Conservation (phyloP, 2,797 vertebrate genomes). For the Halcyon smyrnensis region DNA sequence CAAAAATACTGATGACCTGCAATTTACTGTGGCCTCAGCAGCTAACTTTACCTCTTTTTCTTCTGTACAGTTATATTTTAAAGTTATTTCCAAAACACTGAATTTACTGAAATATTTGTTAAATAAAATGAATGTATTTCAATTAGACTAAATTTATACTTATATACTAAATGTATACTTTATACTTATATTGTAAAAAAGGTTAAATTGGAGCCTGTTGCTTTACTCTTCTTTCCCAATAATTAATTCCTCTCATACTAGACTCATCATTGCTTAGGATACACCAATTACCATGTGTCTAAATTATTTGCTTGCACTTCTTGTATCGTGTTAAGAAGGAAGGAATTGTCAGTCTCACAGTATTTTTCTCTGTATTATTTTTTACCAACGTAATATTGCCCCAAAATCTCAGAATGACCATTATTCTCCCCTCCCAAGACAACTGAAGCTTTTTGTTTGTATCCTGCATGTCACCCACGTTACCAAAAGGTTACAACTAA, state of each 20-base stretch:
- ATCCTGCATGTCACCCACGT: accelerated
- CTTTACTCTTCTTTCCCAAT: not conserved
- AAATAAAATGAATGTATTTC: not conserved
- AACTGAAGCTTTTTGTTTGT: not conserved
- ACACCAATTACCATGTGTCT: not conserved
- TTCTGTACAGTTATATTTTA: not conserved
- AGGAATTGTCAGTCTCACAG: not conserved
- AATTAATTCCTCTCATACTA: not conserved
- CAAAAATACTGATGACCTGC: not conserved
- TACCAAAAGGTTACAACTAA: not conserved
- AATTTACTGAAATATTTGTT: not conserved
- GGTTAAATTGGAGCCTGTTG: not conserved
- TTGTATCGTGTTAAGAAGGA: not conserved
- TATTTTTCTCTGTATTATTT: not conserved
- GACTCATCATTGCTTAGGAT: not conserved
- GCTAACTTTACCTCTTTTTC: not conserved
- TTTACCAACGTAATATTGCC: not conserved
- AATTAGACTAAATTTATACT: not conserved
- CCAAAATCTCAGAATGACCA: not conserved
- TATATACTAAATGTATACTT: not conserved
- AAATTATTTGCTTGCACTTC: not conserved
- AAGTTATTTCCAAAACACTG: not conserved
- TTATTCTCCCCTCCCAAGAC: not conserved
- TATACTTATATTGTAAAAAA: not conserved
- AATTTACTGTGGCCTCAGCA: not conserved